Evolutionary conservation across 2,113 vertebrate species (phyloP), one percentile per base, ranked within the genome.

Genomic region (Setophaga petechia): DNA sequence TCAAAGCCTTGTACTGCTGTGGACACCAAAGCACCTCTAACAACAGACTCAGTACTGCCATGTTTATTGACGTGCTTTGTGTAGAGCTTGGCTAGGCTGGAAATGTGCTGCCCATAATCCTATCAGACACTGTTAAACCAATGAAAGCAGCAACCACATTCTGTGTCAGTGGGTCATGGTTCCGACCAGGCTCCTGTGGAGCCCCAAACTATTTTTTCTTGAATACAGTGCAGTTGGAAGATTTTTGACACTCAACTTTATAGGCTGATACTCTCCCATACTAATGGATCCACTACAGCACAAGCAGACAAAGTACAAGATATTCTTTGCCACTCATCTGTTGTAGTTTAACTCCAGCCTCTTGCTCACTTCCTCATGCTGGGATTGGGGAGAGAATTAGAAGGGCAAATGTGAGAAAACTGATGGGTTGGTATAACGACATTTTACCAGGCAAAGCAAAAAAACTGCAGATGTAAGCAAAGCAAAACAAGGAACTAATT

Each of bases 341-440:
- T 20, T 77, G 57, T 69, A 49, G 49, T 49, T 77, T 37, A 63
- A 43, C 25, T 57, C 31, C 49, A 90, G 49, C 15, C 22, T 47
- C 57, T 76, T 0, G 0, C 49, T 83, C 55, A 19, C 30, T 69
- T 17, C 25, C n/a, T 47, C 2, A 1, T 21, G 16, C 47, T 62
- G 63, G 47, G 35, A 69, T 83, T 25, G 25, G 12, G 12, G 12
- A 62, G n/a, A 49, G 30, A 77, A 47, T 76, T 47, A 62, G 25
- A 76, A 33, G 10, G 15, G 12, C 25, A 57, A 55, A 63, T 69
- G 15, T 83, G 35, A 57, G 47, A 69, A 69, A 49, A 69, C 12
- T 12, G 12, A 23, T 76, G 57, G n/a, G 10, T 19, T 76, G n/a
- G 27, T 30, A 27, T 43, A 69, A 76, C 43, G 41, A 9, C 6